These are phyloP conservation scores for Macrotus californicus DNA, from an alignment of 2,113 vertebrate genomes.

Conservation along the genomic window DNA sequence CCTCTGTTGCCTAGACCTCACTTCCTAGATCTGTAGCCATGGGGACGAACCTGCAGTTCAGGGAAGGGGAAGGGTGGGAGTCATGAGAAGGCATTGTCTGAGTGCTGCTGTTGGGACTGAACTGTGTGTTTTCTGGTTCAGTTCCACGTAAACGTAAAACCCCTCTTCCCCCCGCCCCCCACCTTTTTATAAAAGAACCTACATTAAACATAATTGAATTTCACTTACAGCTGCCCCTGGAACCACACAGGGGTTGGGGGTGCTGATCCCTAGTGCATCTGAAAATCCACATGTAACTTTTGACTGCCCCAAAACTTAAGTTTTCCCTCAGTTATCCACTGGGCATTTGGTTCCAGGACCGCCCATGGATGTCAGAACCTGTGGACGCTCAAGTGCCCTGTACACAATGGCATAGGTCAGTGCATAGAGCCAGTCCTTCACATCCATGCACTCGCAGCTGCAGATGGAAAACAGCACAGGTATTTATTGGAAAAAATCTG, in stretches of 20 bases:
- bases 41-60: neutral
- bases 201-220: neutral
- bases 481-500: neutral
- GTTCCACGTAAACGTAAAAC: neutral
- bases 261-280: neutral
- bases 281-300: neutral
- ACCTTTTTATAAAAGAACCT: neutral
- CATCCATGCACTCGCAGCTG: neutral
- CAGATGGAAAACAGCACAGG: neutral
- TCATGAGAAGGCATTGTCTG: neutral
- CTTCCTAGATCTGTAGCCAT: neutral
- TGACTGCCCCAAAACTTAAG: neutral
- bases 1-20: neutral
- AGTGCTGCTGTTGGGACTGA: neutral
- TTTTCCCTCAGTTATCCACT: neutral
- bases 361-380: neutral
- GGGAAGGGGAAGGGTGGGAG: neutral
- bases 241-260: neutral
- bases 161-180: rapidly evolving
- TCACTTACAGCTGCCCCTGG: neutral
- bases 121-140: neutral
- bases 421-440: neutral
- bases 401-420: neutral
- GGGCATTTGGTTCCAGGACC: neutral
- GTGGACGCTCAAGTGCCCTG: neutral